phyloP scores from a whole-genome alignment of 2,797 vertebrate species.

The Psittacula derbiana region DNA sequence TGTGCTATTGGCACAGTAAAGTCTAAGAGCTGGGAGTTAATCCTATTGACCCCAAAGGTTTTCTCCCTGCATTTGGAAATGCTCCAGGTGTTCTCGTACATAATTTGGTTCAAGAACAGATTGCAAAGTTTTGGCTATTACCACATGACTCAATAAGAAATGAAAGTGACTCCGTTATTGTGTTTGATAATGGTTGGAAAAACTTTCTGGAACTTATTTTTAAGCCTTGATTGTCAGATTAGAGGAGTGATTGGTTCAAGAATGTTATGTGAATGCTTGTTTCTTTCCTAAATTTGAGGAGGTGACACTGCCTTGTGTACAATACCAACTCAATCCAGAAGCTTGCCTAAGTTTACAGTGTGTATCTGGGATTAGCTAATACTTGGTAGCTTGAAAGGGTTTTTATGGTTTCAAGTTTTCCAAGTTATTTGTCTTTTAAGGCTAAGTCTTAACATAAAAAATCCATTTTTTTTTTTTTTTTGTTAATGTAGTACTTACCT shows the following conservation, averaged over 20 bases:
- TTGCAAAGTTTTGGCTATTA: not conserved
- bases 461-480: not conserved
- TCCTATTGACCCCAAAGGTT: not conserved
- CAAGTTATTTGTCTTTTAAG: not conserved
- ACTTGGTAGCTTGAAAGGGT: not conserved
- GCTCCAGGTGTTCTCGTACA: not conserved
- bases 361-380: not conserved
- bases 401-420: not conserved
- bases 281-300: not conserved
- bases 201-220: not conserved
- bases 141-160: not conserved
- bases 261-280: not conserved
- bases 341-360: not conserved
- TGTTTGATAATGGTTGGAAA: not conserved
- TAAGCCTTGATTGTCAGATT: not conserved
- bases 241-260: not conserved
- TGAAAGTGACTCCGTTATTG: not conserved
- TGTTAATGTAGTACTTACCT: not conserved
- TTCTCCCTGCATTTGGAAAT: not conserved
- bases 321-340: not conserved
- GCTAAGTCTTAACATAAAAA: not conserved
- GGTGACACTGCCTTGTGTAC: not conserved
- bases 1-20: not conserved
- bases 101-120: not conserved
- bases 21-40: not conserved